Percentiles rank a stretch among this genome's conserved stretches.
These are phyloP conservation scores for Tethya wilhelma DNA, from an alignment of 37 sponge, comb jelly and placozoan species.

Conservation along the genomic window DNA sequence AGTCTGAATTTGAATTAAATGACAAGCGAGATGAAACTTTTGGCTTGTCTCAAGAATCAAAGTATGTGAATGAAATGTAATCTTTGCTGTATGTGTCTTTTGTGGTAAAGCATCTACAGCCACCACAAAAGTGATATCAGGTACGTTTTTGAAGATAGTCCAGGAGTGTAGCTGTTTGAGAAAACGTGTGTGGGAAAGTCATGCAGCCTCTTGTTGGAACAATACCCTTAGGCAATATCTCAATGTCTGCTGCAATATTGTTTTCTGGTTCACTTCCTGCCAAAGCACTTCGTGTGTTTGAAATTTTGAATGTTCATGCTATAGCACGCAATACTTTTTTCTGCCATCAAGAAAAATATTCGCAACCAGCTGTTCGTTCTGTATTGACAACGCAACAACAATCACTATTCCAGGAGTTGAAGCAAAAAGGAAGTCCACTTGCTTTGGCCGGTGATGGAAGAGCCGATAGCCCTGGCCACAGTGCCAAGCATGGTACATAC, in stretches of 20 bases:
- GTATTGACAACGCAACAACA: slow-evolving; percentile 31
- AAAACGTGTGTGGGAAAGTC: slow-evolving; percentile 9
- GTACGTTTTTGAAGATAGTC: too few relatives aligned
- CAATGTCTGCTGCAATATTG: slow-evolving; percentile 42
- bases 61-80: too few relatives aligned
- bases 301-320: slow-evolving; percentile 11
- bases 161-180: too few relatives aligned
- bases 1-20: too few relatives aligned
- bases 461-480: slow-evolving; percentile 69
- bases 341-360: slow-evolving; percentile 36
- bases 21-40: too few relatives aligned
- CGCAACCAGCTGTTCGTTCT: slow-evolving; percentile 18
- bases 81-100: too few relatives aligned
- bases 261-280: slow-evolving; percentile 55
- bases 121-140: too few relatives aligned
- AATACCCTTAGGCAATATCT: too few relatives aligned
- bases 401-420: neutral
- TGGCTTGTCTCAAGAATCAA: too few relatives aligned
- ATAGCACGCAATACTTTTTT: slow-evolving; percentile 47
- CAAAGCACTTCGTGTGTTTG: slow-evolving; percentile 42
- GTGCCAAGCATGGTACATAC: slow-evolving; percentile 74
- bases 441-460: slow-evolving; percentile 67
- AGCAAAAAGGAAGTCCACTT: neutral
- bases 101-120: too few relatives aligned
- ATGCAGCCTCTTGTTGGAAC: neutral